These are phyloP conservation scores for Mastomys coucha DNA, from an alignment of 2,113 vertebrate species.

Conservation along the genomic window DNA sequence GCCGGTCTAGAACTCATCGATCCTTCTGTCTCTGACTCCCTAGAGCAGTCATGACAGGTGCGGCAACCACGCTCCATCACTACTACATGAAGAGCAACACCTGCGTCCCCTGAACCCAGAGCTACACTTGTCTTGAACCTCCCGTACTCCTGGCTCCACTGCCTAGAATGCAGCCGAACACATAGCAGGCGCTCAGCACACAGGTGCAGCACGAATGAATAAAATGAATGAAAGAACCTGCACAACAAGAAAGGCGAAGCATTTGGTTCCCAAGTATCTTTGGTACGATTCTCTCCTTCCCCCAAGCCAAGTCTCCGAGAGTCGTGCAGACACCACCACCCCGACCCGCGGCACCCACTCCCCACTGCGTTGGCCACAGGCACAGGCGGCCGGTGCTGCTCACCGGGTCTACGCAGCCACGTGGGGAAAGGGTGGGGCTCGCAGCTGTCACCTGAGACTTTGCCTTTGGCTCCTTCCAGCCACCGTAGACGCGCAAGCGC, in stretches of 20 bases:
- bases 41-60: neutral
- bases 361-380: neutral
- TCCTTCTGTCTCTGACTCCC: neutral
- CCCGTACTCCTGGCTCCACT: neutral
- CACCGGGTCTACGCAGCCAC: neutral
- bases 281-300: neutral
- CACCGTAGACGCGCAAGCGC: conserved; percentile 72
- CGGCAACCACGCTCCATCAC: neutral
- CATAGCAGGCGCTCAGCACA: neutral
- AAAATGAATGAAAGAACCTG: neutral
- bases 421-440: conserved; percentile 44
- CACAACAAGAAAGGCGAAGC: accelerated
- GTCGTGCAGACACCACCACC: neutral
- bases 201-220: neutral
- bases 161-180: neutral
- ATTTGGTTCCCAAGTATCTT: neutral
- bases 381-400: neutral
- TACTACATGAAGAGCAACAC: neutral
- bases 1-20: neutral
- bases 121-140: neutral
- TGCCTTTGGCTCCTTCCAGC: conserved; percentile 28
- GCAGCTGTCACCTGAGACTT: neutral
- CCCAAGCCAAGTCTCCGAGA: neutral
- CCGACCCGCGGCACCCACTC: neutral
- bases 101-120: neutral